Evolutionary conservation across 2,888 invertebrate species (phyloP), one percentile per base, ranked within the genome.

Genomic region (Sesia bembeciformis): DNA sequence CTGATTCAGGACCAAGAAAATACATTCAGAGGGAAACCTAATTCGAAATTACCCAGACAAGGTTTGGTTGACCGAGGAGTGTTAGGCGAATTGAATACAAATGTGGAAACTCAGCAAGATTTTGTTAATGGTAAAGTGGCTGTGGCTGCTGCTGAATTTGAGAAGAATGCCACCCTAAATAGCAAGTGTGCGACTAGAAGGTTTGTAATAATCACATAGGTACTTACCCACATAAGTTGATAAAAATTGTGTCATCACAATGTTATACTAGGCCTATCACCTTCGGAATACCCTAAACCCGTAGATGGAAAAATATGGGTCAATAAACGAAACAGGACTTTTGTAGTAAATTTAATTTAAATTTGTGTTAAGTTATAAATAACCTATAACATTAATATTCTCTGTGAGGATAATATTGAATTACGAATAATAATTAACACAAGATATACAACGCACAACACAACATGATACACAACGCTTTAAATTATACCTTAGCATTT

Each of bases 1-100:
- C 23, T 81, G 69, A 74, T 79, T 54, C 80, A 80, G 52, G 84
- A 88, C 54, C 84, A 84, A 70, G 88, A 89, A 67, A 88, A 89
- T 63, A 60, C 78, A 4, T 75, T 63, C 4, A 83, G 78, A 66
- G 81, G 78, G 7, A 84, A 86, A 64, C 62, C 63, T 52, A 77
- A 23, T 23, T 23, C 23, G 23, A 74, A 59, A 61, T 70, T 52
- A 62, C 61, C 23, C 58, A 77, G 76, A 6, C 76, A 73, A 60
- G 84, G 81, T 4, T 61, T 81, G 58, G 61, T 69, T 5, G 69
- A 76, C 43, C 81, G 89, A 23, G 87, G 88, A 8, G 86, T 81
- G 49, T 68, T 90, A 40, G 88, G 86, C 5, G 90, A 90, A 59
- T 64, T 89, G 49, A 84, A 81, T 58, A 74, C 78, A 3, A 90